A percentile compares a stretch with the other conserved stretches of the same genome.
Evolutionary conservation across 2,797 vertebrate species (phyloP).

Genomic region (Linurgus olivaceus): DNA sequence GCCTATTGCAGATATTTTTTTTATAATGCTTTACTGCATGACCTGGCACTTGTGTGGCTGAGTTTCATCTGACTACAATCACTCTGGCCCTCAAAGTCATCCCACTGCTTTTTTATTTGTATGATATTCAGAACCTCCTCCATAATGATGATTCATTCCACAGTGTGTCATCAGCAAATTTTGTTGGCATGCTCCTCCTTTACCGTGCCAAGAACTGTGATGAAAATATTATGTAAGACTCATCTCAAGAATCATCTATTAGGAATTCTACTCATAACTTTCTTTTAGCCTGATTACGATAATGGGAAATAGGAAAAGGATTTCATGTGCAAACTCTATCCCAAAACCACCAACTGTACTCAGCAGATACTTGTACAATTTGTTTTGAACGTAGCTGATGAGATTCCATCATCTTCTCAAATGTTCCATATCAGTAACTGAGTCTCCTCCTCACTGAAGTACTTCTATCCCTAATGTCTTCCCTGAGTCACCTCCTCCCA

Average conservation of each 20-base stretch:
- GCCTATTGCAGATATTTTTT: background rate
- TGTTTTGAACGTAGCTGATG: background rate
- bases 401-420: background rate
- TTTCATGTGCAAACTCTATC: background rate
- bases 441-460: background rate
- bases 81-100: background rate
- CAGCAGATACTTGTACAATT: background rate
- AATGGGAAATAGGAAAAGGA: background rate
- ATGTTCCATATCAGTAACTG: background rate
- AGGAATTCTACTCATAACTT: background rate
- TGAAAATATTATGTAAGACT: constrained; percentile 52
- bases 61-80: constrained; percentile 17
- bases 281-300: background rate
- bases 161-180: constrained; percentile 49
- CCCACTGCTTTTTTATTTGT: background rate
- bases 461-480: background rate
- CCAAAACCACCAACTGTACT: background rate
- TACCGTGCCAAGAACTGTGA: background rate
- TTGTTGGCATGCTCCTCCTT: background rate
- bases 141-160: constrained; percentile 47
- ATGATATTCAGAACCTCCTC: constrained; percentile 23
- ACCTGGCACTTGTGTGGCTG: background rate
- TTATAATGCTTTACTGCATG: background rate
- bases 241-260: constrained; percentile 7
- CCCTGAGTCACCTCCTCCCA: background rate